A percentile compares a stretch with the other conserved stretches of the same genome.
These are phyloP conservation scores for Toxonevra muliebris DNA, from an alignment of 2,888 invertebrate species.

Conservation along the genomic window DNA sequence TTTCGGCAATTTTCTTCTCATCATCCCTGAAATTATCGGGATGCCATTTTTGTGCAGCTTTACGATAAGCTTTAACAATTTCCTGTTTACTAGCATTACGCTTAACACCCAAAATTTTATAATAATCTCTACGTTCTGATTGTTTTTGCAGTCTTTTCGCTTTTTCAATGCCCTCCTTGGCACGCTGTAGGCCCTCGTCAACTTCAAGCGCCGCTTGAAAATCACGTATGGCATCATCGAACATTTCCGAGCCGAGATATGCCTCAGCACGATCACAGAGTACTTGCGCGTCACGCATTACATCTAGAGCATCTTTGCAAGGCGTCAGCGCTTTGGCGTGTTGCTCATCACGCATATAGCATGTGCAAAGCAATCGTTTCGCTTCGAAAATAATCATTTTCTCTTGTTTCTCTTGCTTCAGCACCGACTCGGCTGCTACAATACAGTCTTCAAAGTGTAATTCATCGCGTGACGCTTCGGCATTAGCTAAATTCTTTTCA, in stretches of 20 bases:
- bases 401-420: slow-evolving; percentile 76
- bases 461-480: slow-evolving; percentile 71
- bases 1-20: slow-evolving; percentile 94
- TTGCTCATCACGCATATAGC: slow-evolving; percentile 76
- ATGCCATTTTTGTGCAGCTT: slow-evolving; percentile 98
- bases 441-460: slow-evolving; percentile 77
- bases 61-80: slow-evolving; percentile 94
- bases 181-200: slow-evolving; percentile 80
- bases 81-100: slow-evolving; percentile 91
- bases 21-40: slow-evolving; percentile 92
- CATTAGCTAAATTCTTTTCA: slow-evolving; percentile 78
- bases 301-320: slow-evolving; percentile 82
- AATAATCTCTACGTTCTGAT: slow-evolving; percentile 93
- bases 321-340: slow-evolving; percentile 75
- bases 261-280: slow-evolving; percentile 94
- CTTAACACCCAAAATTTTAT: slow-evolving; percentile 85
- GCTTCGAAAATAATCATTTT: slow-evolving; percentile 78
- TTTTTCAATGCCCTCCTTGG: slow-evolving; percentile 86
- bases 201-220: slow-evolving; percentile 86
- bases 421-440: slow-evolving; percentile 72
- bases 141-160: slow-evolving; percentile 94
- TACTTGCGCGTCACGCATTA: slow-evolving; percentile 78
- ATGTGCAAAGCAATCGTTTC: slow-evolving; percentile 82
- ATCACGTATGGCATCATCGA: slow-evolving; percentile 90
- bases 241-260: slow-evolving; percentile 87